Evolutionary conservation across 2,888 invertebrate genomes (phyloP).

Genomic region (Drosophila sordidapex): DNA sequence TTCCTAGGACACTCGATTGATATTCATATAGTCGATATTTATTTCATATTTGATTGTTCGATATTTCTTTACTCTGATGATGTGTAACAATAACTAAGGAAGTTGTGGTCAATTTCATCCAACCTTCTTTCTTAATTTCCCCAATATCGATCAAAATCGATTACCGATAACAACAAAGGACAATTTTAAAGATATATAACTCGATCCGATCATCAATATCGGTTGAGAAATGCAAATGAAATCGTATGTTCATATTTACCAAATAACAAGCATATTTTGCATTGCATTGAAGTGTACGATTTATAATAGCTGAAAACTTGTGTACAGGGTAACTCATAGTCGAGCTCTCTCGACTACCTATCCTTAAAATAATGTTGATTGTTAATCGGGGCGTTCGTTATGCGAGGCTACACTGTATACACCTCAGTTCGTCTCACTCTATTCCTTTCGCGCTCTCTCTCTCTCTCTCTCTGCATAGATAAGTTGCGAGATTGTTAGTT

Average conservation of each 20-base stretch:
- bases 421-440: background rate
- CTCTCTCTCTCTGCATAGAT: constrained; percentile 14
- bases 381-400: background rate
- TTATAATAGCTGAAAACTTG: background rate
- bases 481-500: constrained; percentile 23
- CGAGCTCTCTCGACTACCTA: background rate
- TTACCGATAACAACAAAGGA: background rate
- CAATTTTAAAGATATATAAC: background rate
- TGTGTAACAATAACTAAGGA: too few species aligned
- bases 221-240: background rate
- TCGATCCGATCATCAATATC: background rate
- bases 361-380: background rate
- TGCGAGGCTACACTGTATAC: background rate
- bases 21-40: background rate
- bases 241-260: background rate
- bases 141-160: background rate
- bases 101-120: too few species aligned
- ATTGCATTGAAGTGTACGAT: background rate
- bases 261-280: background rate
- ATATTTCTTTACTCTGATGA: too few species aligned
- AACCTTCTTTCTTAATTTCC: background rate
- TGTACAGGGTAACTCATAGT: background rate
- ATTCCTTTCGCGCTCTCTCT: background rate
- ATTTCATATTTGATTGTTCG: too few species aligned
- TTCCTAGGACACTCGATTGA: background rate